Conservation (phyloP, 2,113 vertebrate species). For the Loxodonta africana region DNA sequence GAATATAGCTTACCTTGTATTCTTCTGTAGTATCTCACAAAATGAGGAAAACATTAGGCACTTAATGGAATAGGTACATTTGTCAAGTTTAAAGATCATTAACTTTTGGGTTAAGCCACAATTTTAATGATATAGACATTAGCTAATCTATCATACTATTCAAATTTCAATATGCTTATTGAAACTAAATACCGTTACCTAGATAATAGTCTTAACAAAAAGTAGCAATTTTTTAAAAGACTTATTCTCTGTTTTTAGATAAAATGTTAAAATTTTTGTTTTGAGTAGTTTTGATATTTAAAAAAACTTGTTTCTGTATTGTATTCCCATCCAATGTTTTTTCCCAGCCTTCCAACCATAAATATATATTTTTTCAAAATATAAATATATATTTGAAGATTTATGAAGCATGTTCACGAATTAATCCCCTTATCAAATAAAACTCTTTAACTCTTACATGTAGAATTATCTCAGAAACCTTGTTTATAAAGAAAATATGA, state of each 20-base stretch:
- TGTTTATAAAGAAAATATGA: neutral
- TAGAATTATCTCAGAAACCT: neutral
- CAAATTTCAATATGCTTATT: slow-evolving; percentile 48
- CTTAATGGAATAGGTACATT: slow-evolving; percentile 61
- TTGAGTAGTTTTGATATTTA: neutral
- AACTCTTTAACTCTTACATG: neutral
- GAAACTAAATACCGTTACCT: neutral
- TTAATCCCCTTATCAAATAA: neutral
- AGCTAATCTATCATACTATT: neutral
- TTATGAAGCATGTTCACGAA: neutral
- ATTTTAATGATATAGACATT: slow-evolving; percentile 37
- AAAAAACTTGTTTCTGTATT: neutral
- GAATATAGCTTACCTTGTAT: neutral
- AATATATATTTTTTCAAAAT: neutral
- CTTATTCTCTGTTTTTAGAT: neutral
- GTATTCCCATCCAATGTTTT: neutral
- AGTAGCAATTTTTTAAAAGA: neutral
- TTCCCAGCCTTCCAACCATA: neutral
- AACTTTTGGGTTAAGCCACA: slow-evolving; percentile 12
- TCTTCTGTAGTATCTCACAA: slow-evolving; percentile 8
- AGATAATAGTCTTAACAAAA: neutral
- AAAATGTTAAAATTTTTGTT: slow-evolving; percentile 7
- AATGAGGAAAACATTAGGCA: slow-evolving; percentile 57
- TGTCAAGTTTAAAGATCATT: slow-evolving; percentile 51
- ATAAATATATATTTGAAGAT: neutral